These are phyloP conservation scores for Pentalonia nigronervosa DNA, from an alignment of 1,140 invertebrate genomes.

Conservation along the genomic window DNA sequence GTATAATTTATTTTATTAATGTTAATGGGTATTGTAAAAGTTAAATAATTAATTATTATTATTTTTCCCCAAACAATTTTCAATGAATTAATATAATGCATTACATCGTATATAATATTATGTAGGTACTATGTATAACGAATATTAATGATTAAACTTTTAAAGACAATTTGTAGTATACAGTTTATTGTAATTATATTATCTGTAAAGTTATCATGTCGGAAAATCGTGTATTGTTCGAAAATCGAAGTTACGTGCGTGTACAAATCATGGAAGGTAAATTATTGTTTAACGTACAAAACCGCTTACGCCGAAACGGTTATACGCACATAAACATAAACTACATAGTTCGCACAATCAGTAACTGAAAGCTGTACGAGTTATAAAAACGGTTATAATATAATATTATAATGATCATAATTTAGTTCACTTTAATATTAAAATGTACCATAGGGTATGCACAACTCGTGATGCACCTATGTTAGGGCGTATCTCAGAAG, in stretches of 20 bases:
- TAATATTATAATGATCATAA: background rate
- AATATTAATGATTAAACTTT: slow-evolving; percentile 52
- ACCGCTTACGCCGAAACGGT: background rate
- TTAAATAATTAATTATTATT: slow-evolving; percentile 32
- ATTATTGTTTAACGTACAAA: background rate
- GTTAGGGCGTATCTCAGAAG: too few relatives aligned
- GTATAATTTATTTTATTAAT: background rate
- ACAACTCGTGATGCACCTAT: background rate
- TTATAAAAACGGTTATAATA: background rate
- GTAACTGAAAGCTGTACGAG: background rate
- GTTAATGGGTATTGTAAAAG: background rate
- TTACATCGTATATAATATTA: background rate
- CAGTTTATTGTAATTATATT: slow-evolving; percentile 5
- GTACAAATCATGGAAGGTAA: background rate
- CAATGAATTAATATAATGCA: background rate
- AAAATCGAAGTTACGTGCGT: slow-evolving; percentile 4
- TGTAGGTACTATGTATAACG: background rate
- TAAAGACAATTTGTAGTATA: background rate
- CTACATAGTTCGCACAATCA: background rate
- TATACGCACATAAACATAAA: background rate
- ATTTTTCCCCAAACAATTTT: slow-evolving; percentile 25
- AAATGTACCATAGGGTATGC: background rate
- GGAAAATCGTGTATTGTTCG: background rate
- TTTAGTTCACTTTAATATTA: background rate
- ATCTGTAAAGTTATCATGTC: slow-evolving; percentile 17